Percentiles rank a stretch among this genome's conserved stretches.
Evolutionary conservation across 2,888 invertebrate genomes (phyloP).

Genomic region (Cheilosia pagana): DNA sequence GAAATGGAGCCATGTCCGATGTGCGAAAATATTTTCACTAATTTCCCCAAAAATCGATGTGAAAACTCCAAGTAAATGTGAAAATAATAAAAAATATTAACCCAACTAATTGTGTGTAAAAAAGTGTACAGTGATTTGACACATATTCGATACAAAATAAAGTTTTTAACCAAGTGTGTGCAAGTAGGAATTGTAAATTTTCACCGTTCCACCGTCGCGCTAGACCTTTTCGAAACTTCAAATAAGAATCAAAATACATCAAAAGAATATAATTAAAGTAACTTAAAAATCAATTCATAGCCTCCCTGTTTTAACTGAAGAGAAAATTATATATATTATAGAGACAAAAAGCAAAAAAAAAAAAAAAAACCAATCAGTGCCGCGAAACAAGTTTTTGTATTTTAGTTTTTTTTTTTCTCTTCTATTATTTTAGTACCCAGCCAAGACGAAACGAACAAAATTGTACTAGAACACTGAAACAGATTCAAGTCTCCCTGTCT

Average conservation of each 20-base stretch:
- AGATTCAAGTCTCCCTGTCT: constrained; percentile 1
- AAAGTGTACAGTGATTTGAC: constrained; percentile 24
- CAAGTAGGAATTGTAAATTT: constrained; percentile 21
- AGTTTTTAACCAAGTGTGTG: constrained; percentile 21
- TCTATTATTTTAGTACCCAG: constrained; percentile 62
- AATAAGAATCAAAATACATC: constrained; percentile 3
- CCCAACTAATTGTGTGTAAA: constrained; percentile 5
- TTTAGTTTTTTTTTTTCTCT: constrained; percentile 38
- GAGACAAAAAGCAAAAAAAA: constrained; percentile 48
- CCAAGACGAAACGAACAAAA: constrained; percentile 14
- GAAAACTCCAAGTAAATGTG: constrained; percentile 76
- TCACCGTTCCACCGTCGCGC: constrained; percentile 1
- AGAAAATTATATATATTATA: constrained; percentile 9
- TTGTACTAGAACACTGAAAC: constrained; percentile 52
- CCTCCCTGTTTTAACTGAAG: neutral
- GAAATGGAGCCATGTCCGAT: constrained; percentile 77
- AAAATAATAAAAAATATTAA: constrained; percentile 53
- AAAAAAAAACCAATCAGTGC: constrained; percentile 57
- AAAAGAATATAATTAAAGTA: neutral
- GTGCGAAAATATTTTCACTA: constrained; percentile 79
- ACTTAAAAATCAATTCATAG: constrained; percentile 1
- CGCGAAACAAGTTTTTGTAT: constrained; percentile 75
- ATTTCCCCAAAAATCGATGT: constrained; percentile 77
- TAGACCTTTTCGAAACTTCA: constrained; percentile 6
- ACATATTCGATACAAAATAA: constrained; percentile 16